Percentiles rank a stretch among this genome's conserved stretches.
These are phyloP conservation scores for Grus americana DNA, from an alignment of 2,113 vertebrate genomes.

Conservation along the genomic window DNA sequence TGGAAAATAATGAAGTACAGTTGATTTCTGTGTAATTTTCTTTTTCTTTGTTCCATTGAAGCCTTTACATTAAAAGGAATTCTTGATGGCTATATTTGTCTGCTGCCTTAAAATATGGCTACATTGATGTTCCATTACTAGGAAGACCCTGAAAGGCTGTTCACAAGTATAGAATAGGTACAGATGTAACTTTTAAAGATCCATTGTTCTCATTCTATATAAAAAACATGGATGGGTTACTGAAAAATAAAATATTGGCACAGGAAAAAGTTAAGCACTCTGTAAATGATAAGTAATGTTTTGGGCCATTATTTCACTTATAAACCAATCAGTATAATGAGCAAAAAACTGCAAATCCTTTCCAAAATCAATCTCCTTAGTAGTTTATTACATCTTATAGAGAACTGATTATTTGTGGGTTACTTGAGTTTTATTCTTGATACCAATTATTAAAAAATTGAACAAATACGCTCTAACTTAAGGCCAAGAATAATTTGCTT, in stretches of 20 bases:
- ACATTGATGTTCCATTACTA: neutral
- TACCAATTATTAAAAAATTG: neutral
- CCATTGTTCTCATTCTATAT: neutral
- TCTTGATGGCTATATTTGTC: neutral
- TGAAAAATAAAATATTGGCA: conserved; percentile 1
- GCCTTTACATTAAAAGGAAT: neutral
- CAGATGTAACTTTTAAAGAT: neutral
- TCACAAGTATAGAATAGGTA: neutral
- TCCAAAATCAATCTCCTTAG: conserved; percentile 1
- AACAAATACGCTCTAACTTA: neutral
- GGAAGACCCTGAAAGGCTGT: neutral
- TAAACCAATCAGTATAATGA: conserved; percentile 10
- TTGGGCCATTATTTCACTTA: neutral
- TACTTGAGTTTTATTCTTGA: conserved; percentile 1
- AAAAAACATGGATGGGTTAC: neutral
- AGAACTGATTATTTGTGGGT: neutral
- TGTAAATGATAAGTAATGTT: conserved; percentile 7
- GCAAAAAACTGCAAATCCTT: conserved; percentile 18
- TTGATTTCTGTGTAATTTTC: neutral
- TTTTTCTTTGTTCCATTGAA: neutral
- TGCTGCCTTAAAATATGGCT: neutral
- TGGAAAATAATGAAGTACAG: neutral
- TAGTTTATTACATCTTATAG: neutral
- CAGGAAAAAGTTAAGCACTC: neutral
- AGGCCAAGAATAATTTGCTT: conserved; percentile 4